Base-by-base conservation (phyloP, 2,797 vertebrate species). In the Anniella stebbinsi region DNA sequence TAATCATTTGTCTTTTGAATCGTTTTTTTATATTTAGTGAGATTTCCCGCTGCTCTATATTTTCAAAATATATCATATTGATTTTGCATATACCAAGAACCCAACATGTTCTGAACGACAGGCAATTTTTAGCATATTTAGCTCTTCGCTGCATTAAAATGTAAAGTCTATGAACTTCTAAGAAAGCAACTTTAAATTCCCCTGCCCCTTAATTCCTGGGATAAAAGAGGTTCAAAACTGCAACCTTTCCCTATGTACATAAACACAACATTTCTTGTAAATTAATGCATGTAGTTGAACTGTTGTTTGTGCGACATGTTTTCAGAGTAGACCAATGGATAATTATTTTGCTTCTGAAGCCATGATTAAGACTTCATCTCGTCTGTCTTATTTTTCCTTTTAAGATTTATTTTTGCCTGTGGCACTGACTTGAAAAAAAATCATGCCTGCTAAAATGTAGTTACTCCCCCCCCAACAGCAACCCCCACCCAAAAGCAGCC, bases 361-460 rank as follows among this genome's bases (percentile, higher is more conserved):
- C 91, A 80, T 93, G 91, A 94, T 90, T 94, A 95, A 96, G 84
- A 60, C 93, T 92, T 95, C 91, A 3, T 94, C 88, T 38, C 93
- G 88, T 95, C 93, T 96, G 94, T 80, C 90, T 93, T 60, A 93
- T 95, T 96, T 94, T 95, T 69, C 63, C 11, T 93, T 95, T 91
- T 88, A 94, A 92, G 91, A 92, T 94, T 95, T 97, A 96, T 97
- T 96, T 97, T 96, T 94, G 95, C 94, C 95, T 95, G 93, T 94
- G 95, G 95, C 91, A 94, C 93, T 91, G 91, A 91, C 94, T 94
- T 95, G 96, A 96, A 96, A 77, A 97, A 97, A 97, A 98, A 98
- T 98, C 98, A 98, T 97, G 97, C 98, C 83, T 97, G 97, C 96
- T 97, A 95, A 96, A 98, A 98, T 97, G 97, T 95, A 97, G 97